These are phyloP conservation scores for Perdita meconis DNA, from an alignment of 2,888 invertebrate species.

Conservation along the genomic window DNA sequence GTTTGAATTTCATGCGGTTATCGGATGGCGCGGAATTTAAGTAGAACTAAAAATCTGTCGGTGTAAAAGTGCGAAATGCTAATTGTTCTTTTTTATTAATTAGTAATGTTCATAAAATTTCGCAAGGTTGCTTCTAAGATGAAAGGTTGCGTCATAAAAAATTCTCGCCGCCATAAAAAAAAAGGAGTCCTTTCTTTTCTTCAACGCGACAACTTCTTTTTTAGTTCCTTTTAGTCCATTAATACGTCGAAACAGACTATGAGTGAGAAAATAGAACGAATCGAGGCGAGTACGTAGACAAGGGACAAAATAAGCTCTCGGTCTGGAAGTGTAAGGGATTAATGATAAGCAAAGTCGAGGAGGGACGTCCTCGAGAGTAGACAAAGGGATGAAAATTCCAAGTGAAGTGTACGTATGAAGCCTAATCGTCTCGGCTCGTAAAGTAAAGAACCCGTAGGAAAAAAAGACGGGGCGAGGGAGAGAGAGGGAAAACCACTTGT, in stretches of 20 bases:
- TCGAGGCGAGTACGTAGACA: slow-evolving; percentile 20
- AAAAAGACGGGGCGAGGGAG: slow-evolving; percentile 28
- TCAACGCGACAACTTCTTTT: background rate
- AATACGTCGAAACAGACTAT: background rate
- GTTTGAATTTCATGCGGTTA: too few relatives aligned
- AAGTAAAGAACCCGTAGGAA: slow-evolving; percentile 60
- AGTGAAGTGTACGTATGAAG: slow-evolving; percentile 57
- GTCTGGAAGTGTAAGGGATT: slow-evolving; percentile 66
- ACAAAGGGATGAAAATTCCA: slow-evolving; percentile 67
- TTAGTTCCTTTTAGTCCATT: background rate
- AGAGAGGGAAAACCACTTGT: slow-evolving; percentile 60
- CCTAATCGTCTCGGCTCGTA: slow-evolving; percentile 66
- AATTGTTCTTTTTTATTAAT: too few relatives aligned
- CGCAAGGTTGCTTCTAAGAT: too few relatives aligned
- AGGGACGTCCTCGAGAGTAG: slow-evolving; percentile 50
- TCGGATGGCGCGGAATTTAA: too few relatives aligned
- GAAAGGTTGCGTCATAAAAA: too few relatives aligned
- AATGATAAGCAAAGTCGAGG: slow-evolving; percentile 65
- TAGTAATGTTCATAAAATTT: too few relatives aligned
- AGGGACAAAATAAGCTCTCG: slow-evolving; percentile 57
- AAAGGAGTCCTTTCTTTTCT: background rate
- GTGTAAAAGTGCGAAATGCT: too few relatives aligned
- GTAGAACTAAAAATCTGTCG: too few relatives aligned
- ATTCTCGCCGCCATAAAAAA: too few relatives aligned
- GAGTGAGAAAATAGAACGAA: slow-evolving; percentile 30